A percentile compares a stretch with the other conserved stretches of the same genome.
Evolutionary conservation across 2,888 invertebrate genomes (phyloP).

Genomic region (Onthophagus sagittarius): DNA sequence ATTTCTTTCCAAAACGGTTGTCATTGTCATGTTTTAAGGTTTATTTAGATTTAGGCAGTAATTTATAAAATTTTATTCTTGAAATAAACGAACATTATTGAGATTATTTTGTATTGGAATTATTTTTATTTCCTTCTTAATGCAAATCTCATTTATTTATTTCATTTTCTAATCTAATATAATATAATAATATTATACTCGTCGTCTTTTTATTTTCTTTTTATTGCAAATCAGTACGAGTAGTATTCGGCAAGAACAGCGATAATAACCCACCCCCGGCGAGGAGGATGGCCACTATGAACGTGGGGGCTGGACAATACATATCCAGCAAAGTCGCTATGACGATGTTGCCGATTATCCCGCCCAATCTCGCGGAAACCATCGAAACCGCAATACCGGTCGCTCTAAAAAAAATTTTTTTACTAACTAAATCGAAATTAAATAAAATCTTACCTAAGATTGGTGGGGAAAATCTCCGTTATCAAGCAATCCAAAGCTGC

Average conservation of each 20-base stretch:
- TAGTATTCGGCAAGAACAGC: constrained; percentile 85
- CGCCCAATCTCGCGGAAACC: constrained; percentile 85
- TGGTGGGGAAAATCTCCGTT: constrained; percentile 90
- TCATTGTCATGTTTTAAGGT: constrained; percentile 34
- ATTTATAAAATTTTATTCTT: constrained; percentile 46
- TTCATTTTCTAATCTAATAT: no score
- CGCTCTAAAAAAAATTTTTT: constrained; percentile 60
- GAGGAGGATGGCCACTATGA: constrained; percentile 81
- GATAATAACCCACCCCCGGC: constrained; percentile 85
- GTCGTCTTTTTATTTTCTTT: not conserved
- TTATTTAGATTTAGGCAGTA: constrained; percentile 40
- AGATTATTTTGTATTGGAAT: not conserved
- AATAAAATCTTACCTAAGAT: constrained; percentile 63
- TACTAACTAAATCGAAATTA: not conserved
- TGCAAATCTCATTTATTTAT: no score
- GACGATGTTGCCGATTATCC: constrained; percentile 83
- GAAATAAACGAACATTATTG: constrained; percentile 38
- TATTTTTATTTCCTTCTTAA: not conserved
- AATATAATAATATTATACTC: no score
- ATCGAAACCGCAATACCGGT: constrained; percentile 89
- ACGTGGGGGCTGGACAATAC: constrained; percentile 89
- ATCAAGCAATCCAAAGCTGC: constrained; percentile 88
- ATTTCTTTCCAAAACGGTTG: not conserved
- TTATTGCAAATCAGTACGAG: constrained; percentile 64
- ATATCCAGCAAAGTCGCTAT: constrained; percentile 83